Conservation (phyloP, 2,113 vertebrate species). For the Sylvicapra grimmia region DNA sequence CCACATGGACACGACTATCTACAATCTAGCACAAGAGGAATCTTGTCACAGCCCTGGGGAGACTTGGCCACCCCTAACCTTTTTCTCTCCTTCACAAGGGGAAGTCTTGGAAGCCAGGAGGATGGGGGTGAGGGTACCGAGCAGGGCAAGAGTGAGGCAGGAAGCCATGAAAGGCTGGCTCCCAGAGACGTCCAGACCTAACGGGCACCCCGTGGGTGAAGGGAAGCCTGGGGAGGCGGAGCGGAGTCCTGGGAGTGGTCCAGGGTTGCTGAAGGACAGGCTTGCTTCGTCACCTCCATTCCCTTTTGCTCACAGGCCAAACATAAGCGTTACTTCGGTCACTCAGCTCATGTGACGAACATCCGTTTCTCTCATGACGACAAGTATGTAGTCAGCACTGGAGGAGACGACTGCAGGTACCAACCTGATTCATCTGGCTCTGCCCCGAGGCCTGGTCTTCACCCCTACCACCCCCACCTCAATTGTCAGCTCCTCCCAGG, state of each 20-base stretch:
- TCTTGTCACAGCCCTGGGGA: neutral
- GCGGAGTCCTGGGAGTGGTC: neutral
- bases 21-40: neutral
- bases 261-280: too few relatives aligned
- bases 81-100: neutral
- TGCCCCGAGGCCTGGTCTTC: neutral
- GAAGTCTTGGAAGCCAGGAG: neutral
- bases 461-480: neutral
- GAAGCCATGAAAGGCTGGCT: neutral
- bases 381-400: slow-evolving; percentile 92
- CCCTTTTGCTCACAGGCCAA: slow-evolving; percentile 83
- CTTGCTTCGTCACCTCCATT: neutral
- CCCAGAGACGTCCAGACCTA: neutral
- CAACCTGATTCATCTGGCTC: rapidly evolving
- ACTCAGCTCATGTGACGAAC: slow-evolving; percentile 95
- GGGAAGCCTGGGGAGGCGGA: neutral
- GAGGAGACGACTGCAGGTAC: slow-evolving; percentile 97
- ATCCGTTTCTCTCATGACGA: slow-evolving; percentile 94
- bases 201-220: neutral
- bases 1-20: neutral
- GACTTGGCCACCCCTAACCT: neutral
- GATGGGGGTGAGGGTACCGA: neutral
- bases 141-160: neutral
- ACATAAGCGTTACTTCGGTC: slow-evolving; percentile 96
- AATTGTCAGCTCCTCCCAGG: neutral